Base-by-base conservation (phyloP, 2,888 invertebrate genomes). In the Margaritifera margaritifera region DNA sequence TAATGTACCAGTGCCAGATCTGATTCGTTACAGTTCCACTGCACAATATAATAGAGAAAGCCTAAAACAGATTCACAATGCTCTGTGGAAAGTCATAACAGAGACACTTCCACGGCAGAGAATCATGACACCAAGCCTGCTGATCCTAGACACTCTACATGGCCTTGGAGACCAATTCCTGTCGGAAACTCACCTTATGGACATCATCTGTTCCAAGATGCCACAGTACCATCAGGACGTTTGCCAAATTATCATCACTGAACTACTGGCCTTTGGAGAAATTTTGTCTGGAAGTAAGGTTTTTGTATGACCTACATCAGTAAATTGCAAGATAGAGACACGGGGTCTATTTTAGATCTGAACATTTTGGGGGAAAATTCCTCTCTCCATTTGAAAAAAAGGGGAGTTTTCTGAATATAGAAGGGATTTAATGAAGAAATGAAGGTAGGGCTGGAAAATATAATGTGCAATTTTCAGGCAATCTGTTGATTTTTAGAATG, bases 221-320 rank as follows among this genome's bases (percentile, higher is more conserved):
- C 81, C 81, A n/a, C 72, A 68, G 50, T 76, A 71, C 56, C 72
- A 76, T 57, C 61, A 69, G 50, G 79, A 77, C 56, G 68, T 78
- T 2, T 76, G 76, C 61, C 81, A 81, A 66, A 71, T 77, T 60
- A 74, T 81, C 24, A 72, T 77, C 60, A 76, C 72, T 8, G 72
- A 75, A 54, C 66, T 81, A 15, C 74, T 72, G 55, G 72, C 72
- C 52, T 76, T 72, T 62, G 77, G 79, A 64, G 81, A 79, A 69
- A 79, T 81, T 27, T 65, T 81, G 22, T 69, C 77, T 0, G 74
- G 75, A 27, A 81, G 81, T 81, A 70, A 68, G 81, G 72, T 50
- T 42, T 19, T 22, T 51, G 19, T 42, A 42, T 42, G 15, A 42
- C 15, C 42, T 42, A 42, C 42, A 42, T 42, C 15, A 42, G 2